Evolutionary conservation across 2,113 vertebrate genomes (phyloP).

Genomic region (Lepisosteus oculatus): DNA sequence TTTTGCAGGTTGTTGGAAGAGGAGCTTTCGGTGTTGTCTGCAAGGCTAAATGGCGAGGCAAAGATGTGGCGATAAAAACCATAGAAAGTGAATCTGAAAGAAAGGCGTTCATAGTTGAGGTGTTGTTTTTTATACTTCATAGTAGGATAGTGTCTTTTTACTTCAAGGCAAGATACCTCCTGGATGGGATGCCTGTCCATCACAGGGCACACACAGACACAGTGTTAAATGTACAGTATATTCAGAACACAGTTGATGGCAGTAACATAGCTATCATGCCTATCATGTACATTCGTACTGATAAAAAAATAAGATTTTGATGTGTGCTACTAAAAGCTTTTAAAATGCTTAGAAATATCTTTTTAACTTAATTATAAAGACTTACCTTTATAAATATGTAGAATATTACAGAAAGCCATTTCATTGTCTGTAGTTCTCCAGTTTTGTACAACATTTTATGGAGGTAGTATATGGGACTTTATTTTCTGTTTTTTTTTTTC

Average conservation of each 20-base stretch:
- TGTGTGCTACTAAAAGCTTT: too few relatives aligned
- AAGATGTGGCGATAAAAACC: conserved; percentile 98
- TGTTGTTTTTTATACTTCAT: conserved; percentile 41
- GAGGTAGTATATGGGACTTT: too few relatives aligned
- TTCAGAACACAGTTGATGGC: too few relatives aligned
- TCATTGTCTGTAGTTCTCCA: not conserved
- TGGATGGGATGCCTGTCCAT: too few relatives aligned
- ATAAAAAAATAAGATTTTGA: too few relatives aligned
- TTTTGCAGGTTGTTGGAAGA: conserved; percentile 90
- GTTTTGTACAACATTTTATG: not conserved
- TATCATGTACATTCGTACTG: too few relatives aligned
- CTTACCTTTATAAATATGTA: not conserved
- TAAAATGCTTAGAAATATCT: too few relatives aligned
- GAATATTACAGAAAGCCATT: not conserved
- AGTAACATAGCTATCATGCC: too few relatives aligned
- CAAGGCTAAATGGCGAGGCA: conserved; percentile 98
- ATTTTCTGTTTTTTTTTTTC: conserved; percentile 17
- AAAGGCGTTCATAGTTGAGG: conserved; percentile 96
- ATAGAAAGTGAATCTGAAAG: conserved; percentile 98
- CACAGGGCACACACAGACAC: too few relatives aligned
- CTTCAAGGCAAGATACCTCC: too few relatives aligned
- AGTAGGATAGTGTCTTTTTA: not conserved
- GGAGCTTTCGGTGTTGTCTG: conserved; percentile 98
- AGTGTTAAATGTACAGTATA: too few relatives aligned
- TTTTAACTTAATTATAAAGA: too few relatives aligned